Evolutionary conservation across 2,797 vertebrate genomes (phyloP).

Genomic region (Pangasius mekongensis): DNA sequence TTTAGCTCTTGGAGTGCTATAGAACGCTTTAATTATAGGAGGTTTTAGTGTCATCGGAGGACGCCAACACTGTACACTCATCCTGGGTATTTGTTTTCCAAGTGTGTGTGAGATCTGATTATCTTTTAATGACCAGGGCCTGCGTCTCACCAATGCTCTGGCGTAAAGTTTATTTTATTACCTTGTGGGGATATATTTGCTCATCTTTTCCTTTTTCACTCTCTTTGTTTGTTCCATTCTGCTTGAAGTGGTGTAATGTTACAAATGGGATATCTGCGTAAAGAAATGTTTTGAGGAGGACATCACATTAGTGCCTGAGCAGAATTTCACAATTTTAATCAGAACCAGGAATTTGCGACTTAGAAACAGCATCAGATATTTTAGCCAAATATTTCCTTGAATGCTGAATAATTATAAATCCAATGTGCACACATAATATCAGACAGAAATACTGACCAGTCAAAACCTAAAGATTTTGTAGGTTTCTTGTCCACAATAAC

Average conservation of each 20-base stretch:
- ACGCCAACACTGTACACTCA: constrained; percentile 74
- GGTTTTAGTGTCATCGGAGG: constrained; percentile 74
- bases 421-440: not conserved
- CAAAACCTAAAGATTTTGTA: not conserved
- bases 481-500: not conserved
- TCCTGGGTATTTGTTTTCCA: constrained; percentile 80
- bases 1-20: constrained; percentile 66
- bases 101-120: constrained; percentile 69
- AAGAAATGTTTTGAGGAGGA: constrained; percentile 28
- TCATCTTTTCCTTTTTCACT: constrained; percentile 58
- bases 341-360: not conserved
- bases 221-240: constrained; percentile 38
- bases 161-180: constrained; percentile 74
- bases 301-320: not conserved
- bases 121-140: constrained; percentile 77
- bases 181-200: constrained; percentile 71
- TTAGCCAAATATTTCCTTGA: not conserved
- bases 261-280: constrained; percentile 20
- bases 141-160: constrained; percentile 69
- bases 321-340: constrained; percentile 1
- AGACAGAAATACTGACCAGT: not conserved
- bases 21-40: constrained; percentile 73
- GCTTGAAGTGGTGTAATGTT: constrained; percentile 43
- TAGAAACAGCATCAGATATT: not conserved
- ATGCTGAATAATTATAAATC: not conserved